Evolutionary conservation across 2,113 vertebrate genomes (phyloP).

Genomic region (Sturnus vulgaris): DNA sequence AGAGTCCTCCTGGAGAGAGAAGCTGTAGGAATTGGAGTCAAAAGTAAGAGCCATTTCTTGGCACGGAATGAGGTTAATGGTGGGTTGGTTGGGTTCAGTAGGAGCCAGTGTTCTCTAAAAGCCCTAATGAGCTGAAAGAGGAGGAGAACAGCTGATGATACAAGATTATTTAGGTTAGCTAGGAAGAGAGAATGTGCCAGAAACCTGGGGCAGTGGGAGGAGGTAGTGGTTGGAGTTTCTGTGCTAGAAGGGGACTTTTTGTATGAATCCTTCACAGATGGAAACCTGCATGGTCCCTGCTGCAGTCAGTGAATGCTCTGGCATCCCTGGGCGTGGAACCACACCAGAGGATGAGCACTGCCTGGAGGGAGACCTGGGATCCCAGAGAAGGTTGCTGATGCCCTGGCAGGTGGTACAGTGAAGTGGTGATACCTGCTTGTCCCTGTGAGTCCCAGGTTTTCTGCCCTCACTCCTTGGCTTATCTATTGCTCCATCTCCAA

Average conservation of each 20-base stretch:
- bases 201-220: not conserved
- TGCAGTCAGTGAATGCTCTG: fast-evolving
- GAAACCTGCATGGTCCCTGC: not conserved
- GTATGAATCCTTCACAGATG: not conserved
- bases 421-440: not conserved
- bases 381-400: not conserved
- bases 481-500: not conserved
- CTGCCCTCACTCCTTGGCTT: not conserved
- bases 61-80: not conserved
- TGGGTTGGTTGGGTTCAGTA: not conserved
- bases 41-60: slow-evolving; percentile 13
- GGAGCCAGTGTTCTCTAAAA: not conserved
- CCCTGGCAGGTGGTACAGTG: not conserved
- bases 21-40: not conserved
- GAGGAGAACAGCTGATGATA: not conserved
- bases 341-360: not conserved
- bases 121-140: slow-evolving; percentile 36
- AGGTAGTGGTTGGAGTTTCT: not conserved
- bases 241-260: not conserved
- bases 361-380: not conserved
- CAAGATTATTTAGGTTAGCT: slow-evolving; percentile 23
- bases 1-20: not conserved
- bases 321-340: not conserved
- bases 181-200: not conserved
- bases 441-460: not conserved